Evolutionary conservation across 2,888 invertebrate species (phyloP), one percentile per base, ranked within the genome.

Genomic region (Neoascia interrupta): DNA sequence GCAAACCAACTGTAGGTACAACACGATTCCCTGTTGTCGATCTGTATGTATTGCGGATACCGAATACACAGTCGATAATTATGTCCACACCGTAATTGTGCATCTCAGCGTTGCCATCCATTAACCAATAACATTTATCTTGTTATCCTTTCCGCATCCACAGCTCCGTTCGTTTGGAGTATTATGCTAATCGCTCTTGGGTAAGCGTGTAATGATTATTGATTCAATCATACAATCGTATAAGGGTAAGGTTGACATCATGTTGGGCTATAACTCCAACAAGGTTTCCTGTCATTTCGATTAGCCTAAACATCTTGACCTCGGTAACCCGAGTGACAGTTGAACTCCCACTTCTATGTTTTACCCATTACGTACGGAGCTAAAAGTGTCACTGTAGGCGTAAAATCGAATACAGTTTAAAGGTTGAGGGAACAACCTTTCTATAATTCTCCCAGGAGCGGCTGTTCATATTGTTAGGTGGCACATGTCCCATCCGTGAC

Each of bases 181-280:
- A 64, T 66, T 76, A 76, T 76, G 70, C 72, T 76, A 72, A 76
- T 76, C 70, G 70, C 64, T 53, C 47, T 39, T 41, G 18, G 72
- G 70, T 64, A 76, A 72, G 64, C 76, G 70, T 76, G 72, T 76
- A 76, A 76, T 76, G 64, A 76, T 72, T 76, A 72, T 72, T 76
- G 76, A 76, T 72, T 76, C 60, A 72, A 66, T 76, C 76, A 70
- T 11, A 47, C 8, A 13, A 11, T 2, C n/a, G n/a, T n/a, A n/a
- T n/a, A n/a, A n/a, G n/a, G n/a, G n/a, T n/a, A n/a, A n/a, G n/a
- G n/a, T n/a, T n/a, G n/a, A n/a, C n/a, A n/a, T n/a, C n/a, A n/a
- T n/a, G n/a, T n/a, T n/a, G n/a, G n/a, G n/a, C n/a, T n/a, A n/a
- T n/a, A n/a, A n/a, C n/a, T n/a, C n/a, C n/a, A n/a, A n/a, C n/a